phyloP scores from a whole-genome alignment of 2,888 invertebrate species.

The Apamea epomidion region DNA sequence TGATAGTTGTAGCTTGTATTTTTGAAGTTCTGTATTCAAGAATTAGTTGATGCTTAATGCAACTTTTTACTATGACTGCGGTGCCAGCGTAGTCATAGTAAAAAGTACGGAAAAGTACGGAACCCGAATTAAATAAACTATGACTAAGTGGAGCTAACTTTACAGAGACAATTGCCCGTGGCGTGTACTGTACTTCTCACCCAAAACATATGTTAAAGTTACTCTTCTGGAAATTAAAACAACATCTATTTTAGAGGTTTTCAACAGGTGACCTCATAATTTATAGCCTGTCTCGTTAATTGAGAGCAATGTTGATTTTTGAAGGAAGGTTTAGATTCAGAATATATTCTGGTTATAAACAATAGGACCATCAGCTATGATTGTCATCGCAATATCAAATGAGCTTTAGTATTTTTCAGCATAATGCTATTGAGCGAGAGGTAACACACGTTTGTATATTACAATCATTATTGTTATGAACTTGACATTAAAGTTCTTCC shows the following conservation, averaged over 20 bases:
- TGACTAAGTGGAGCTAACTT: neutral
- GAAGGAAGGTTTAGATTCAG: neutral
- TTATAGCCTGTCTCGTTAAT: neutral
- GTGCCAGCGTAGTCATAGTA: too few species aligned
- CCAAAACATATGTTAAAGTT: neutral
- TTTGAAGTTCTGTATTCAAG: too few species aligned
- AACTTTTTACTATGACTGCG: too few species aligned
- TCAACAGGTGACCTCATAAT: neutral
- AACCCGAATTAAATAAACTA: too few species aligned
- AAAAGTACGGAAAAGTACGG: too few species aligned
- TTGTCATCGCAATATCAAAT: conserved; percentile 18
- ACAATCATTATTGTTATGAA: neutral
- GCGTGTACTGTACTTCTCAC: too few species aligned
- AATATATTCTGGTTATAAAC: neutral
- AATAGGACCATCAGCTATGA: neutral
- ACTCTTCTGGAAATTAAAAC: neutral
- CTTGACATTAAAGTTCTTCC: too few species aligned
- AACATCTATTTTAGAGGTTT: neutral
- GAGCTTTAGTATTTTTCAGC: conserved; percentile 69
- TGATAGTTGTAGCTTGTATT: too few species aligned
- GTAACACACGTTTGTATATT: conserved; percentile 63
- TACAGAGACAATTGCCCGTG: neutral
- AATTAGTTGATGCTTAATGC: too few species aligned
- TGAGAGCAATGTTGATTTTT: neutral
- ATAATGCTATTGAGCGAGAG: conserved; percentile 76